Base-by-base conservation (phyloP, 1,140 invertebrate genomes). In the Thaumetopoea pityocampa region DNA sequence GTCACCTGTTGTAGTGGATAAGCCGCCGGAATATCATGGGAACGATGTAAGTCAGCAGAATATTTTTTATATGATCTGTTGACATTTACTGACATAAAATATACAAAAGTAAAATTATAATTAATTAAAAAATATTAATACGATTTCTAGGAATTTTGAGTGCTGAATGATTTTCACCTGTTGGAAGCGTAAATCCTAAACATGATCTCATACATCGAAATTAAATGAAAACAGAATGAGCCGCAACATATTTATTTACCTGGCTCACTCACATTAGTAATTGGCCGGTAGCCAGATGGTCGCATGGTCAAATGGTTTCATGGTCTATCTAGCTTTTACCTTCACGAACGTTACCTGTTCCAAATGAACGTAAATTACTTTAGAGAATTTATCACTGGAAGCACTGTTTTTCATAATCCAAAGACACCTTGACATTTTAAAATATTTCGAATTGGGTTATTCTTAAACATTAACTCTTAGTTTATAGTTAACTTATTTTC, bases 1-100 rank as follows among this genome's bases (percentile, higher is more conserved):
- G 60, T 83, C 78, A 19, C 78, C 78, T 48, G 76, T 82, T 63
- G 73, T 82, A 56, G 41, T 82, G 54, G 78, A 82, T 52, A 82
- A 82, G 41, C 78, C 78, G 29, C 78, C 78, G 29, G 78, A 80
- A 42, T 80, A 80, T 62, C 68, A 76, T 43, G 68, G 68, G 40
- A 55, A 67, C 57, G 71, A 78, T 60, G 77, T 78, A 69, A 54
- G 68, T 56, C 6, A 34, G 3, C 12, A 18, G 11, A 27, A 14
- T n/a, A 30, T 6, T 17, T 44, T 15, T 12, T 38, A 18, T 29
- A n/a, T n/a, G n/a, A n/a, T n/a, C n/a, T n/a, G n/a, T n/a, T n/a
- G n/a, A n/a, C n/a, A n/a, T 32, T 35, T 30, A 9, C 7, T 9
- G n/a, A 27, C 35, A 10, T 28, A 26, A 30, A 32, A 3, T 4